A percentile compares a stretch with the other conserved stretches of the same genome.
These are phyloP conservation scores for Brachyopa scutellaris DNA, from an alignment of 2,888 invertebrate species.

Conservation along the genomic window DNA sequence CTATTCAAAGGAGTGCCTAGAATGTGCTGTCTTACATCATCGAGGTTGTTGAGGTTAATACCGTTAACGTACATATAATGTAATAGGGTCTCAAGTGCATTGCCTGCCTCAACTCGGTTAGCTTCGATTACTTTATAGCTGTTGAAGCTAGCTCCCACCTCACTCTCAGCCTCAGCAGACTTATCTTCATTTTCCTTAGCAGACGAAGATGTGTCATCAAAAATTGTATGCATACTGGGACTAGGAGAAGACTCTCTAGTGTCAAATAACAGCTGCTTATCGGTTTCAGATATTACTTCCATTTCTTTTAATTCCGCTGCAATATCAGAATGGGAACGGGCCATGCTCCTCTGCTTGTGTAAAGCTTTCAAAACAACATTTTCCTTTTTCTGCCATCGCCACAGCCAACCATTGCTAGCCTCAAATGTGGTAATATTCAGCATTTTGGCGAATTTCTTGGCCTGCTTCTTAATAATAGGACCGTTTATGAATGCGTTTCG, in stretches of 20 bases:
- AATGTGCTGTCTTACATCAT: too few species aligned
- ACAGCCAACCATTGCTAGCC: slow-evolving; percentile 17
- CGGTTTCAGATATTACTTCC: too few species aligned
- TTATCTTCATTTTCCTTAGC: too few species aligned
- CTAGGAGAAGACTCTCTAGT: too few species aligned
- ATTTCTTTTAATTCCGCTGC: too few species aligned
- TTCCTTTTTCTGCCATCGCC: slow-evolving; percentile 14
- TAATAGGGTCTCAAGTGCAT: not conserved
- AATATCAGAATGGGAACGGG: too few species aligned
- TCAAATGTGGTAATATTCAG: not conserved
- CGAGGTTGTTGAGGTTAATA: not conserved
- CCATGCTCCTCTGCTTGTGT: not conserved
- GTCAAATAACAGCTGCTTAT: too few species aligned
- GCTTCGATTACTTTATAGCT: too few species aligned
- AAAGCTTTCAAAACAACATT: not conserved
- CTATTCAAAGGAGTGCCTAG: too few species aligned
- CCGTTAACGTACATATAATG: not conserved
- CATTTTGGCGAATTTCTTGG: not conserved
- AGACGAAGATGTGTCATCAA: too few species aligned
- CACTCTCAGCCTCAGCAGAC: not conserved
- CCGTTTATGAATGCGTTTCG: not conserved
- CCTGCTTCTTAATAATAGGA: not conserved
- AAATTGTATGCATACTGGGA: too few species aligned
- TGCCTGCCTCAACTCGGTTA: not conserved
- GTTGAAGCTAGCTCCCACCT: too few species aligned